Conservation (phyloP, 1,140 invertebrate genomes). For the Temnothorax nylanderi region DNA sequence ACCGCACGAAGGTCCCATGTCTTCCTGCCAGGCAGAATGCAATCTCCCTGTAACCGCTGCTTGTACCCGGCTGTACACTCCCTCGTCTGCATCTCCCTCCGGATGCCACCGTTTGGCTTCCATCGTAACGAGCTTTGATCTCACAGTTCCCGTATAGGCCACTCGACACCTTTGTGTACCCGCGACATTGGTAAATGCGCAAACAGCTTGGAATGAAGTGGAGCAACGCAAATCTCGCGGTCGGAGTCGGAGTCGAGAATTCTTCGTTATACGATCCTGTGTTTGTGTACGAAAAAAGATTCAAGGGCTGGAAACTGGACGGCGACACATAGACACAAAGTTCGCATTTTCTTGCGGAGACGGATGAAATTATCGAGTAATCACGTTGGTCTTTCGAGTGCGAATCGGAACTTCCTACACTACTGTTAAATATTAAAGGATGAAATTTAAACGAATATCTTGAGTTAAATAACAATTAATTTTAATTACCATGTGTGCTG, state of each 20-base stretch:
- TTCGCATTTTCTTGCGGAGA: background rate
- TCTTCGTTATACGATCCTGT: slow-evolving; percentile 36
- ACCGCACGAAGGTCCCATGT: background rate
- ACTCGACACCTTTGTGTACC: slow-evolving; percentile 72
- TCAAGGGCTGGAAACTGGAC: background rate
- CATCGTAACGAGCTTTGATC: slow-evolving; percentile 75
- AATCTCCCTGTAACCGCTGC: slow-evolving; percentile 59
- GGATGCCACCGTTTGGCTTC: slow-evolving; percentile 2
- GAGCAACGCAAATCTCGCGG: slow-evolving; percentile 22
- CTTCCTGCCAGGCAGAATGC: slow-evolving; percentile 28
- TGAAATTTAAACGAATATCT: no score
- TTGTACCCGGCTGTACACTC: slow-evolving; percentile 48
- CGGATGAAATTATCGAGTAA: slow-evolving; percentile 4
- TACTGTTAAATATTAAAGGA: no score
- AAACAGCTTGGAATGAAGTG: slow-evolving; percentile 59
- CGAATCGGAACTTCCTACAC: background rate
- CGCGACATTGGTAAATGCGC: slow-evolving; percentile 51
- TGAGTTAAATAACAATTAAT: no score
- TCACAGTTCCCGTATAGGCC: slow-evolving; percentile 68
- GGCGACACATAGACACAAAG: background rate
- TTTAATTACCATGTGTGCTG: no score
- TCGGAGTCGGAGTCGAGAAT: slow-evolving; percentile 43
- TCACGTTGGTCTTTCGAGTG: background rate
- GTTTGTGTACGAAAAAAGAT: slow-evolving; percentile 43
- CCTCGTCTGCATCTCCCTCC: slow-evolving; percentile 16